Percentiles rank a stretch among this genome's conserved stretches.
Conservation (phyloP, 2,113 vertebrate species). For the Dolichallabes microphthalmus region DNA sequence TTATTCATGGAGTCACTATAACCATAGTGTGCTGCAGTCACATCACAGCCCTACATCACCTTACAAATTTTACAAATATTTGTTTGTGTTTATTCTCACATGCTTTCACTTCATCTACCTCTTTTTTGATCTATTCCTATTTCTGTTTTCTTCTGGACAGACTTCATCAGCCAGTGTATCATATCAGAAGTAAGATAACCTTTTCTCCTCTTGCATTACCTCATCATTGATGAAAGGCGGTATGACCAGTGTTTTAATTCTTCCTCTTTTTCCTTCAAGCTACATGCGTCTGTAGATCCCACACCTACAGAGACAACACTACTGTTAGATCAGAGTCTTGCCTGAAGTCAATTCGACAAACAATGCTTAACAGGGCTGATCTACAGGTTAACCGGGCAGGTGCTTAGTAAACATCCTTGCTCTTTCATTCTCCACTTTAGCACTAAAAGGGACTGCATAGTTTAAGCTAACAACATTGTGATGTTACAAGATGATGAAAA, state of each 20-base stretch:
- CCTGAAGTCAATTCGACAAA: slow-evolving; percentile 27
- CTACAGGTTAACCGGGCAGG: slow-evolving; percentile 34
- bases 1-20: not conserved
- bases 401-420: slow-evolving; percentile 14
- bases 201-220: slow-evolving; percentile 67
- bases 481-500: slow-evolving; percentile 4
- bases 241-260: slow-evolving; percentile 43
- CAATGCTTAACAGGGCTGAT: slow-evolving; percentile 35
- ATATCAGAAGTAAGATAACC: slow-evolving; percentile 46
- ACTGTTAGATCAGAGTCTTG: slow-evolving; percentile 32
- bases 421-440: not conserved
- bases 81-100: not conserved
- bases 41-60: not conserved
- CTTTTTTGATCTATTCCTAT: not conserved
- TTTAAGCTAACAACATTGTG: not conserved
- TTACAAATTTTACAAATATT: not conserved
- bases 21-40: not conserved
- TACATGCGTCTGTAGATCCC: slow-evolving; percentile 67
- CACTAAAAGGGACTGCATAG: not conserved
- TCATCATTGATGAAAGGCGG: slow-evolving; percentile 73
- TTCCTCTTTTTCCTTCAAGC: slow-evolving; percentile 49
- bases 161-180: not conserved
- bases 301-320: slow-evolving; percentile 48
- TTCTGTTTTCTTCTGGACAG: slow-evolving; percentile 1
- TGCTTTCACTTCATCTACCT: not conserved